Percentiles rank a stretch among this genome's conserved stretches.
phyloP scores from a whole-genome alignment of 2,113 vertebrate species.

The Esox niger region DNA sequence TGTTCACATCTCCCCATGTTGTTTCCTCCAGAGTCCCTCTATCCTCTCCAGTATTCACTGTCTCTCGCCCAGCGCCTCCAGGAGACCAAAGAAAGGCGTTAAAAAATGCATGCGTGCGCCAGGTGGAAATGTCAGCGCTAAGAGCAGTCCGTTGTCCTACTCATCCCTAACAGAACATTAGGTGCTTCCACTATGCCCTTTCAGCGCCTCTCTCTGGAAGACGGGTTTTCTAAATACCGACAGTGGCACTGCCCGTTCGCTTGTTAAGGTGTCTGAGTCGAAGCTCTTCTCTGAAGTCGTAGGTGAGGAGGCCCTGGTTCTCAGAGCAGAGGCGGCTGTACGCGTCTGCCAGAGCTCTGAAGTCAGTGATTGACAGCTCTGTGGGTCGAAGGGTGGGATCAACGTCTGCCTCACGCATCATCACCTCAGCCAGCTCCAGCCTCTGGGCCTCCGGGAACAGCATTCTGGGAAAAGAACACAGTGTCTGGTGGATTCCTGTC shows the following conservation, averaged over 20 bases:
- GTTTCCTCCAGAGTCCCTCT: slow-evolving; percentile 1
- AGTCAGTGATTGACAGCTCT: slow-evolving; percentile 81
- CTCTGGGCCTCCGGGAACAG: slow-evolving; percentile 86
- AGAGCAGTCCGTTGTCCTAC: slow-evolving; percentile 56
- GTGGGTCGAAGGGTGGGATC: slow-evolving; percentile 83
- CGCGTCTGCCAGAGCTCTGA: slow-evolving; percentile 78
- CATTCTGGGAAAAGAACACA: slow-evolving; percentile 68
- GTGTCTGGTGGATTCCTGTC: neutral
- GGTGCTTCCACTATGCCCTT: slow-evolving; percentile 15
- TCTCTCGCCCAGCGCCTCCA: slow-evolving; percentile 25
- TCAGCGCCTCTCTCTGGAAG: slow-evolving; percentile 21
- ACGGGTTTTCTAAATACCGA: neutral
- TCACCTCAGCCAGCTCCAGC: slow-evolving; percentile 72
- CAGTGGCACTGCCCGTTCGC: neutral
- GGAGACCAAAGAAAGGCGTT: slow-evolving; percentile 29
- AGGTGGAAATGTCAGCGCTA: slow-evolving; percentile 62
- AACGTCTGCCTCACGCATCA: slow-evolving; percentile 81
- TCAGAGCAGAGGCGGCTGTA: slow-evolving; percentile 81
- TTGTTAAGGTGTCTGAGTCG: slow-evolving; percentile 52
- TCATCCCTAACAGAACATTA: slow-evolving; percentile 38
- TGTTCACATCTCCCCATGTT: neutral
- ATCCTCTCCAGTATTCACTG: slow-evolving; percentile 13
- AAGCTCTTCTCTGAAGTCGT: slow-evolving; percentile 86
- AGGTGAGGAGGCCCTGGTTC: slow-evolving; percentile 76
- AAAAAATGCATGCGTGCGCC: slow-evolving; percentile 64